These are phyloP conservation scores for Athene noctua DNA, from an alignment of 2,113 vertebrate species.

Conservation along the genomic window DNA sequence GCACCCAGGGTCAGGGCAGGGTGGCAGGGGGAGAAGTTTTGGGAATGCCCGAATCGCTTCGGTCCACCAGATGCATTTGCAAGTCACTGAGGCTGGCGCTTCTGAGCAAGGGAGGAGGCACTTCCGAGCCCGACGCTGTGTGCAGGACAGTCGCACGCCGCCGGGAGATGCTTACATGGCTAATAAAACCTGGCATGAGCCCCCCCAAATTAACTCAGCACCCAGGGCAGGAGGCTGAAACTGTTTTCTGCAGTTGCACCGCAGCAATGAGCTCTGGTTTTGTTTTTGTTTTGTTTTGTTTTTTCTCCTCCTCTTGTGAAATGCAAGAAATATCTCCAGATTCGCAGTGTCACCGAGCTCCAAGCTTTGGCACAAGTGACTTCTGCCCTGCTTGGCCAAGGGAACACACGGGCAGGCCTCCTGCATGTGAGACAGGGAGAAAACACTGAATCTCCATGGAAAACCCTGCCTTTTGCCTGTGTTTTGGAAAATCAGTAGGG, in stretches of 20 bases:
- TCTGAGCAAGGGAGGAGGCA: not conserved
- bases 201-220: not conserved
- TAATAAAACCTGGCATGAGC: not conserved
- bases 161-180: not conserved
- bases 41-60: not conserved
- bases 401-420: not conserved
- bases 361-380: not conserved
- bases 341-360: not conserved
- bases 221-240: not conserved
- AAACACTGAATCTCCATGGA: not conserved
- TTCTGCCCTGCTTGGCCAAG: not conserved
- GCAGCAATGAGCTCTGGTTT: not conserved
- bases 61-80: not conserved
- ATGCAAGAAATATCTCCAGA: not conserved
- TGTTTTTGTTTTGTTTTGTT: no score
- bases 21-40: not conserved
- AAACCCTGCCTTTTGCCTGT: not conserved
- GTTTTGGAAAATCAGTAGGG: not conserved
- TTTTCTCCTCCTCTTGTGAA: rapidly evolving
- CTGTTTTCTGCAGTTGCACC: not conserved
- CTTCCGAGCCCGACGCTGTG: not conserved
- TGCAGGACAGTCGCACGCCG: rapidly evolving
- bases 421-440: rapidly evolving
- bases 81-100: not conserved
- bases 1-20: not conserved